Evolutionary conservation across 2,888 invertebrate genomes (phyloP).

Genomic region (Ennomos erosarius): DNA sequence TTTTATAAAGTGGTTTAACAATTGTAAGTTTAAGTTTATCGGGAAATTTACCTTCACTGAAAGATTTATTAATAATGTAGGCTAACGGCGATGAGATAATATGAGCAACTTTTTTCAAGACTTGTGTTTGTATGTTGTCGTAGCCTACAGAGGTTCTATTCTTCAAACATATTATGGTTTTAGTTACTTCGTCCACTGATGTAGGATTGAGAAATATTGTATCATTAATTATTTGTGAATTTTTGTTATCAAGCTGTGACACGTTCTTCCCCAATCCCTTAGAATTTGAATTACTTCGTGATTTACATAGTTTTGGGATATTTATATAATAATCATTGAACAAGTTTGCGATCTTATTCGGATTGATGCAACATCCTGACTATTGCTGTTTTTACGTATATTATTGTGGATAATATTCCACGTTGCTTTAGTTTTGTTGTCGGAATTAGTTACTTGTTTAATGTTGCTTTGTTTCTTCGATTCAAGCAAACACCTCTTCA

Average conservation of each 20-base stretch:
- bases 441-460: background rate
- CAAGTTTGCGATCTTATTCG: background rate
- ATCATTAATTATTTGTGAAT: background rate
- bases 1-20: background rate
- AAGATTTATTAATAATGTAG: too few relatives aligned
- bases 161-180: background rate
- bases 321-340: background rate
- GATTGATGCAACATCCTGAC: background rate
- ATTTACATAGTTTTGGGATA: background rate
- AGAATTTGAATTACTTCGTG: background rate
- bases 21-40: background rate
- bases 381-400: background rate
- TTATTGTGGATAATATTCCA: background rate
- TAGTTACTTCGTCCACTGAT: conserved; percentile 4
- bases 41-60: background rate
- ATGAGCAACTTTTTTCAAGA: too few relatives aligned
- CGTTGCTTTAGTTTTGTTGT: background rate
- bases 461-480: background rate
- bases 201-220: background rate
- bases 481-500: background rate
- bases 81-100: too few relatives aligned
- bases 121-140: too few relatives aligned
- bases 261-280: background rate
- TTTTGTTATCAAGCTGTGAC: background rate
- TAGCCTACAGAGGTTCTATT: too few relatives aligned